These are phyloP conservation scores for Idaea aversata DNA, from an alignment of 2,888 invertebrate genomes.

Conservation along the genomic window DNA sequence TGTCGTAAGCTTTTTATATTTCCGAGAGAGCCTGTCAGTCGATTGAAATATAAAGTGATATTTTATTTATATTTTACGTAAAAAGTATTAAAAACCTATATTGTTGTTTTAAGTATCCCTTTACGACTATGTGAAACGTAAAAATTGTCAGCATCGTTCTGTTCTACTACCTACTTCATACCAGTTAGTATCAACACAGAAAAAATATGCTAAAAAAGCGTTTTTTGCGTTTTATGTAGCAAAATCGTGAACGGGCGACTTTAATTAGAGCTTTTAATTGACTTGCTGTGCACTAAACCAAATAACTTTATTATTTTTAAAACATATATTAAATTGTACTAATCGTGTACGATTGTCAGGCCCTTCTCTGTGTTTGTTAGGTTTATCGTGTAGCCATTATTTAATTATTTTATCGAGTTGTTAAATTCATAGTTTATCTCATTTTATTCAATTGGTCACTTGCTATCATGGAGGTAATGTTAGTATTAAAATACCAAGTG, in stretches of 20 bases:
- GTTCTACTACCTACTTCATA: no score
- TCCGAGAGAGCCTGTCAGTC: constrained; percentile 63
- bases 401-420: constrained; percentile 17
- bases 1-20: constrained; percentile 63
- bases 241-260: constrained; percentile 17
- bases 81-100: neutral
- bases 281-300: constrained; percentile 73
- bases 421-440: constrained; percentile 22
- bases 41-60: constrained; percentile 30
- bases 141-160: no score
- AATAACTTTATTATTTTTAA: constrained; percentile 56
- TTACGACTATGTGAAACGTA: no score
- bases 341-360: constrained; percentile 51
- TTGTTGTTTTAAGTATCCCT: no score
- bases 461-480: constrained; percentile 6
- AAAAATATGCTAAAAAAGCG: no score
- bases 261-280: constrained; percentile 47
- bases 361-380: constrained; percentile 51
- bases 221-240: no score
- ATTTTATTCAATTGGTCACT: constrained; percentile 14
- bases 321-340: constrained; percentile 36
- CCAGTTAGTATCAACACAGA: no score
- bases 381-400: constrained; percentile 31
- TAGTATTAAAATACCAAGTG: constrained; percentile 29
- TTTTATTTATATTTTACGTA: constrained; percentile 29